phyloP scores from a whole-genome alignment of 1,140 invertebrate species.

The Diorhabda elongata region DNA sequence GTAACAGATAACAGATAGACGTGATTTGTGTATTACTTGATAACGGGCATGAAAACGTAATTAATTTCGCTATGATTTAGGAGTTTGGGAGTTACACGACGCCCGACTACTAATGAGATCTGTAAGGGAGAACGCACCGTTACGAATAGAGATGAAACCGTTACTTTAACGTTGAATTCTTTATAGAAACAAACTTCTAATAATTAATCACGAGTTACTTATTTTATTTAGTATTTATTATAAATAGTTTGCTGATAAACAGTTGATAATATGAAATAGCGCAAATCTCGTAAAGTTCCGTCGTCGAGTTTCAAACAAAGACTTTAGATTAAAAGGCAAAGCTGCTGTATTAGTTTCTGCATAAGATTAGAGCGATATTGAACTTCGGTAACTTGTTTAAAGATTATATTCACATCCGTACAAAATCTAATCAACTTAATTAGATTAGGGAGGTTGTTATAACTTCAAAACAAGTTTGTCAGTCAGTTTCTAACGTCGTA shows the following conservation, averaged over 20 bases:
- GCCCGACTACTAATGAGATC: constrained; percentile 37
- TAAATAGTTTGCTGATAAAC: too few species aligned
- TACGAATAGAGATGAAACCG: not conserved
- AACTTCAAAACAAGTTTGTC: not conserved
- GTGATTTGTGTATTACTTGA: constrained; percentile 43
- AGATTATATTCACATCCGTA: constrained; percentile 2
- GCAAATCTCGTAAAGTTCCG: not conserved
- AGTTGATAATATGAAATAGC: not conserved
- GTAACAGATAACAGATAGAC: constrained; percentile 32
- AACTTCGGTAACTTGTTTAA: constrained; percentile 18
- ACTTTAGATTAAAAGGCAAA: constrained; percentile 24
- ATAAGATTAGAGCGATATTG: constrained; percentile 28
- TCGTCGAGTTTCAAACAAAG: not conserved
- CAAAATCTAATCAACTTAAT: constrained; percentile 1
- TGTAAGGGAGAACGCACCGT: constrained; percentile 23
- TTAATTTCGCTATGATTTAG: constrained; percentile 40
- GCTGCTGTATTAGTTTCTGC: constrained; percentile 26
- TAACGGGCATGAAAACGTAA: constrained; percentile 40
- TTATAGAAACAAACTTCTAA: too few species aligned
- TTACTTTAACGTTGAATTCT: not conserved
- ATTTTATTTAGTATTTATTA: too few species aligned
- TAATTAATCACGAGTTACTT: too few species aligned
- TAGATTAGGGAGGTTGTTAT: not conserved
- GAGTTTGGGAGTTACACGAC: constrained; percentile 21
- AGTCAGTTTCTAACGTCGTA: not conserved